Base-by-base conservation (phyloP, 2,113 vertebrate species). In the Neotragus pygmaeus region DNA sequence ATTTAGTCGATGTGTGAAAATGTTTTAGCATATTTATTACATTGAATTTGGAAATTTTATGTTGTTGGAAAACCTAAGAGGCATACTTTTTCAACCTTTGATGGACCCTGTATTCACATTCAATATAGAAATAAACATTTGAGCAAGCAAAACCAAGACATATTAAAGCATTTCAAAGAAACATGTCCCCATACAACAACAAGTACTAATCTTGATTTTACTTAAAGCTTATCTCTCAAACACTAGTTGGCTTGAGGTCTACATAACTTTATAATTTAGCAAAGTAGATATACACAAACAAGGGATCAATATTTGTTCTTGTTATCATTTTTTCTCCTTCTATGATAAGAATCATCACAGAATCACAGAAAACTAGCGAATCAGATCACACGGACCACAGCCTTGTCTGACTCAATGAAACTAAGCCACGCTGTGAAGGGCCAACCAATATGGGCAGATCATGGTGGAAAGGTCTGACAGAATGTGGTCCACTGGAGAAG, bases 131-230 rank as follows among this genome's bases (percentile, higher is more conserved):
- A 47, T 7, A 91, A 64, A 86, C 33, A 64, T 93, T 93, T 94
- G 15, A 75, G 43, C 81, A 88, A 94, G 33, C 3, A 92, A 90
- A 84, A 84, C 8, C 2, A 85, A 88, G 90, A 94, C 10, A 78
- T 78, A 90, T 58, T 88, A 96, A 92, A 97, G 49, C 84, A 13
- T 96, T 96, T 86, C 80, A 87, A 80, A 92, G 62, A 92, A 95
- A 81, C n/a, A 83, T 11, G 83, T 75, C 58, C 43, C 49, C 39
- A 64, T 88, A 70, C 57, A 82, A 88, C 96, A 94, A 95, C 94
- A 97, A 95, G 57, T 96, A 81, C n/a, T 81, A 55, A 94, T 70
- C 21, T 87, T 90, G 21, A 90, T n/a, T 94, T 93, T 87, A 11
- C 62, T 53, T 92, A 66, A 95, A 97, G 88, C 7, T 7, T 5